Conservation (phyloP, 1,140 invertebrate genomes). For the Philaenus spumarius region DNA sequence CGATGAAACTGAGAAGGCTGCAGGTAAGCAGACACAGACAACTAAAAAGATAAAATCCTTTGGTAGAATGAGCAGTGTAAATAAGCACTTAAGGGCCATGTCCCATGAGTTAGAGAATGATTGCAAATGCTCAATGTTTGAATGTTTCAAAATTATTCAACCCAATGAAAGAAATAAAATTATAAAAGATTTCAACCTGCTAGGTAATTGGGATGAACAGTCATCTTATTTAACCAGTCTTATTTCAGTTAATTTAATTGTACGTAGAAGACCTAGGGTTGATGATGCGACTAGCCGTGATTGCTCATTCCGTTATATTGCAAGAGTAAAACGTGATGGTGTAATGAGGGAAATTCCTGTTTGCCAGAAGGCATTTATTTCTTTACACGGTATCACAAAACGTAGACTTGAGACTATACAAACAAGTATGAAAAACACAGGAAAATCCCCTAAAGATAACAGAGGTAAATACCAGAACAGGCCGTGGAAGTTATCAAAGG, state of each 20-base stretch:
- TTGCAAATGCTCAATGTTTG: conserved; percentile 1
- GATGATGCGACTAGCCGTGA: neutral
- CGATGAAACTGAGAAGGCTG: neutral
- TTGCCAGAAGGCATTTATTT: too few relatives aligned
- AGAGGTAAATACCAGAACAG: too few relatives aligned
- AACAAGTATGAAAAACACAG: too few relatives aligned
- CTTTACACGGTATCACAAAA: too few relatives aligned
- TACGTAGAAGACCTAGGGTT: neutral
- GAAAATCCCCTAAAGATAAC: too few relatives aligned
- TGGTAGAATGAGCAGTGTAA: neutral
- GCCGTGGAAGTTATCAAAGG: too few relatives aligned
- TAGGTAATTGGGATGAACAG: neutral
- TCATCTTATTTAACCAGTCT: neutral
- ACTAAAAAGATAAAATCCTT: neutral
- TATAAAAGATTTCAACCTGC: neutral
- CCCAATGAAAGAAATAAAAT: neutral
- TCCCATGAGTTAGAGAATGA: neutral
- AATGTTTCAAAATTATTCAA: neutral
- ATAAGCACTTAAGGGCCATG: neutral
- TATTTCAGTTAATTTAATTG: neutral
- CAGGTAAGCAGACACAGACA: neutral
- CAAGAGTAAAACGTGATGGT: neutral
- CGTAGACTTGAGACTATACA: too few relatives aligned
- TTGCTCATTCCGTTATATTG: neutral
- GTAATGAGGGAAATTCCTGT: too few relatives aligned